phyloP scores from a whole-genome alignment of 2,113 vertebrate genomes.

The Pycnonotus jocosus region DNA sequence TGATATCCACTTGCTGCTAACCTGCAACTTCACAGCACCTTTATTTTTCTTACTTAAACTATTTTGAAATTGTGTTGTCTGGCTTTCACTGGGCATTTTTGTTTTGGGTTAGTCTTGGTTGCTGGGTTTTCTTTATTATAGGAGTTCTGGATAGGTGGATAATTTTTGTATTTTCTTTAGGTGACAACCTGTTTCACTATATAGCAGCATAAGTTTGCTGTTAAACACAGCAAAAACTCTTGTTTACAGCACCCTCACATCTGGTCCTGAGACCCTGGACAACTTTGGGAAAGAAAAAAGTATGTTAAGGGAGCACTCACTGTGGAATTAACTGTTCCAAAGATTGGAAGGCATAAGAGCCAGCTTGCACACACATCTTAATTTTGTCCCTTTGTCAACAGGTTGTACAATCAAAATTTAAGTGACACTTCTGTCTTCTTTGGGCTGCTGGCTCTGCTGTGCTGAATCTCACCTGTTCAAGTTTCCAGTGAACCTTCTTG shows the following conservation, averaged over 20 bases:
- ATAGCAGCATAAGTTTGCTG: neutral
- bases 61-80: neutral
- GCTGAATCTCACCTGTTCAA: conserved; percentile 52
- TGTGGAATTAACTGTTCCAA: neutral
- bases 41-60: neutral
- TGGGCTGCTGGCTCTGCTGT: conserved; percentile 9
- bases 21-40: neutral
- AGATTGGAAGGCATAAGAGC: neutral
- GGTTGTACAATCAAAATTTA: neutral
- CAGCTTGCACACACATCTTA: neutral
- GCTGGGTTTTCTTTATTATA: neutral
- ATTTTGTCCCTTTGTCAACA: conserved; percentile 23
- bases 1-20: neutral
- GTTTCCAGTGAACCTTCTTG: conserved; percentile 44
- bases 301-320: neutral
- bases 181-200: neutral
- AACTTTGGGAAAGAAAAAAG: neutral
- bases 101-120: neutral
- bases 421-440: neutral
- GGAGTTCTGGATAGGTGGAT: neutral
- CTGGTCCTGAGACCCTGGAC: neutral
- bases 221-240: neutral
- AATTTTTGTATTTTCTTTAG: neutral
- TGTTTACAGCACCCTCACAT: neutral
- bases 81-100: neutral